Evolutionary conservation across 2,113 vertebrate species (phyloP), one percentile per base, ranked within the genome.

Genomic region (Mustela nigripes): DNA sequence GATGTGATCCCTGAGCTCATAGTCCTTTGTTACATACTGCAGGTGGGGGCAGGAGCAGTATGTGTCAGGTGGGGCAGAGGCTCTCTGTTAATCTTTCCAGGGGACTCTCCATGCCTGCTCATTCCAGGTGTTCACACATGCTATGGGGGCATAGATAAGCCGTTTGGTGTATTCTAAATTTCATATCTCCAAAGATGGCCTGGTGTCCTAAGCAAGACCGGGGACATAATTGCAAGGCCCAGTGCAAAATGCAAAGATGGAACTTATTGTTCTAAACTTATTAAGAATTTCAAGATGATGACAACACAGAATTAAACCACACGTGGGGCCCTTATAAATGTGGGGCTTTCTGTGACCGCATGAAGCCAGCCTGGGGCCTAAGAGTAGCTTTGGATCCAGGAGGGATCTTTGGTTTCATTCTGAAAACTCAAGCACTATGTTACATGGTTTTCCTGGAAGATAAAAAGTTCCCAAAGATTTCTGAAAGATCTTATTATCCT

Each of bases 391-490:
- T 60, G 26, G 9, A 67, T 92, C 9, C 11, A 39, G 33, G 24
- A 18, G 31, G 10, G 24, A 24, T 9, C 50, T 53, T 45, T 21
- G 42, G 5, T 8, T 87, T 86, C 7, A 26, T 22, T 76, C 14
- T 80, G 28, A 62, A 11, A 53, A 33, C 24, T 62, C 26, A 56
- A 60, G 73, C 87, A 83, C 60, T 58, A 8, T 53, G 42, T 53
- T 24, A 33, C 53, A 24, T 82, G 36, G 1, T 86, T 97, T 86
- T 91, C 18, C 63, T 89, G 39, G 74, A 80, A 81, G 56, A 62
- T 14, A 28, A 60, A 85, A 3, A 62, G 58, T 88, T 83, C 33
- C 33, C 19, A 83, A 87, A 87, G 0, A 42, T 42, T 81, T 91
- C 69, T 74, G 36, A 31, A 78, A 90, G 67, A 36, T 76, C 33